These are phyloP conservation scores for Chydorus sphaericus DNA, from an alignment of 2,888 invertebrate species.

Conservation along the genomic window DNA sequence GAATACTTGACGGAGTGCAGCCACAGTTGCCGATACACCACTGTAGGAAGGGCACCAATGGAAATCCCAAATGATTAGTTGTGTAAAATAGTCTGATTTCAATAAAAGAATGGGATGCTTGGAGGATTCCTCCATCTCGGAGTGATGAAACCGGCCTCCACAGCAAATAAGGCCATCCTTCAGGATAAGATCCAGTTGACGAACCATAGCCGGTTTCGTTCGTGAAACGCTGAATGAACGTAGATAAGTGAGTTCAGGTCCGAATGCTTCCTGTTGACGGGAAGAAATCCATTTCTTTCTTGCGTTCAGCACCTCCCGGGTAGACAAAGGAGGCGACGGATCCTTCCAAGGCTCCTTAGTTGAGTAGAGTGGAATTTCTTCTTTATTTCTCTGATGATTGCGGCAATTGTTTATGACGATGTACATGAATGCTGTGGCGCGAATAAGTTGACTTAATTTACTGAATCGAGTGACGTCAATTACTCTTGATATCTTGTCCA, in stretches of 20 bases:
- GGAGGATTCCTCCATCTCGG: background rate
- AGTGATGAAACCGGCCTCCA: constrained; percentile 3
- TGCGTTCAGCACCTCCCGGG: background rate
- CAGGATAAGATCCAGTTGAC: constrained; percentile 4
- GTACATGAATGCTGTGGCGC: background rate
- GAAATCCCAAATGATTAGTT: background rate
- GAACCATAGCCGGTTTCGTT: background rate
- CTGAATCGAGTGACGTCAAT: background rate
- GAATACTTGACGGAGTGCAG: background rate
- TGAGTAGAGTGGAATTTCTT: no score
- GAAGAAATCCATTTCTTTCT: background rate
- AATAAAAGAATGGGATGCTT: constrained; percentile 5
- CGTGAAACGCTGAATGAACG: background rate
- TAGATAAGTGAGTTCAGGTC: background rate
- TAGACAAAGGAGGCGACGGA: background rate
- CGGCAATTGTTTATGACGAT: no score
- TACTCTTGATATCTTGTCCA: background rate
- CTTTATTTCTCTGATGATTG: no score
- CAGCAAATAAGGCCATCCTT: constrained; percentile 8
- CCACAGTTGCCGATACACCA: background rate
- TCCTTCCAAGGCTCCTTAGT: no score
- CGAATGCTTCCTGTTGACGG: background rate
- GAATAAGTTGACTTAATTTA: background rate
- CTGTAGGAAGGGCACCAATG: background rate
- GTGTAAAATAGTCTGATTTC: background rate